Evolutionary conservation across 2,888 invertebrate genomes (phyloP).

Genomic region (Onthophagus sagittarius): DNA sequence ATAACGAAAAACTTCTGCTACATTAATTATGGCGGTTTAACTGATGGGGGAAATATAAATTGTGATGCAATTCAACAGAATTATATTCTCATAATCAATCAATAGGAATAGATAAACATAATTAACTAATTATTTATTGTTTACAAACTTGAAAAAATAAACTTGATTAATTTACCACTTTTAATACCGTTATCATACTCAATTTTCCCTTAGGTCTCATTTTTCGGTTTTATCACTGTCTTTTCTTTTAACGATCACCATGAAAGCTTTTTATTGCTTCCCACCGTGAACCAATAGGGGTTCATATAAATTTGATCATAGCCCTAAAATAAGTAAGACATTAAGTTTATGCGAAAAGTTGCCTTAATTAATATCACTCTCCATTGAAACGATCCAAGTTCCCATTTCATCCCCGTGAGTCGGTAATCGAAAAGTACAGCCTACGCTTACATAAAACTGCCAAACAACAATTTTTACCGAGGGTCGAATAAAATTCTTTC

Average conservation of each 20-base stretch:
- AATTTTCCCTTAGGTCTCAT: neutral
- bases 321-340: neutral
- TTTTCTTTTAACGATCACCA: neutral
- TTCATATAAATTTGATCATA: neutral
- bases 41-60: neutral
- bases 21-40: neutral
- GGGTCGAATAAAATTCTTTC: conserved; percentile 1
- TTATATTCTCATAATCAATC: neutral
- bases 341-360: neutral
- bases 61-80: neutral
- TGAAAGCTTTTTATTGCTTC: neutral
- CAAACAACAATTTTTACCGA: conserved; percentile 9
- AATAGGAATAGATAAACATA: neutral
- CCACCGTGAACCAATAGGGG: neutral
- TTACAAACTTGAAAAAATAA: neutral
- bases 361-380: neutral
- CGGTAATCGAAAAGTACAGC: neutral
- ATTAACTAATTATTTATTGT: too few species aligned
- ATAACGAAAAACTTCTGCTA: neutral
- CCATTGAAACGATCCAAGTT: neutral
- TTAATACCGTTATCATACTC: neutral
- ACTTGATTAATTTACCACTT: neutral
- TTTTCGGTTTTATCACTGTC: neutral
- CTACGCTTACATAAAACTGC: conserved; percentile 9
- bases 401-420: neutral